phyloP scores from a whole-genome alignment of 2,797 vertebrate genomes.

The Amazona finschi region DNA sequence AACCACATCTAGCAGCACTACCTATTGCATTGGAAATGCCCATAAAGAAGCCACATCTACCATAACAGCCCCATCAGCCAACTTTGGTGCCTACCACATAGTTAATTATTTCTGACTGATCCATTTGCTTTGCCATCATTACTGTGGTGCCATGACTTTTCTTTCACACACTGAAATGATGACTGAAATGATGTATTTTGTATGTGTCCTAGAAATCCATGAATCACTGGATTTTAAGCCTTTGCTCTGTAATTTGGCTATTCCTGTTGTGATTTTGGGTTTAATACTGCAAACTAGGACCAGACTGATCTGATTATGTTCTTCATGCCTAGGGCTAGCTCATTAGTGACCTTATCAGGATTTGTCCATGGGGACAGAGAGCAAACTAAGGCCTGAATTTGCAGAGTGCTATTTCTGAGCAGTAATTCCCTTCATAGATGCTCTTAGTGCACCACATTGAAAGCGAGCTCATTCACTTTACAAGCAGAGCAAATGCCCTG shows the following conservation, averaged over 20 bases:
- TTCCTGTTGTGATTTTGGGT: not conserved
- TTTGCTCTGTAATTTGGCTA: not conserved
- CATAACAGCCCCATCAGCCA: not conserved
- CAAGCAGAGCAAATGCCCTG: not conserved
- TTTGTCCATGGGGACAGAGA: not conserved
- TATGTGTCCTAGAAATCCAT: not conserved
- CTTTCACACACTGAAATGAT: not conserved
- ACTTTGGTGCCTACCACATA: rapidly evolving
- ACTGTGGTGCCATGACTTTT: not conserved
- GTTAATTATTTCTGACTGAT: not conserved
- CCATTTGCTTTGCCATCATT: not conserved
- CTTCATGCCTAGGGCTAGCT: not conserved
- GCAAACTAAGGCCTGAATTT: not conserved
- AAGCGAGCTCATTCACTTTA: rapidly evolving
- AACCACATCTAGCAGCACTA: not conserved
- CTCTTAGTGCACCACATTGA: rapidly evolving
- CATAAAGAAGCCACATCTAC: not conserved
- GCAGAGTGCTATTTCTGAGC: not conserved
- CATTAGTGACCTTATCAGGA: not conserved
- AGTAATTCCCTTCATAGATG: not conserved
- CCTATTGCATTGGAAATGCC: not conserved
- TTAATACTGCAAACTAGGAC: not conserved
- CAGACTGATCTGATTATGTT: not conserved
- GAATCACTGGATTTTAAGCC: not conserved
- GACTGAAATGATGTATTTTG: not conserved